Percentiles rank a stretch among this genome's conserved stretches.
Conservation (phyloP, 2,888 invertebrate genomes). For the Trachelus iudaicus region DNA sequence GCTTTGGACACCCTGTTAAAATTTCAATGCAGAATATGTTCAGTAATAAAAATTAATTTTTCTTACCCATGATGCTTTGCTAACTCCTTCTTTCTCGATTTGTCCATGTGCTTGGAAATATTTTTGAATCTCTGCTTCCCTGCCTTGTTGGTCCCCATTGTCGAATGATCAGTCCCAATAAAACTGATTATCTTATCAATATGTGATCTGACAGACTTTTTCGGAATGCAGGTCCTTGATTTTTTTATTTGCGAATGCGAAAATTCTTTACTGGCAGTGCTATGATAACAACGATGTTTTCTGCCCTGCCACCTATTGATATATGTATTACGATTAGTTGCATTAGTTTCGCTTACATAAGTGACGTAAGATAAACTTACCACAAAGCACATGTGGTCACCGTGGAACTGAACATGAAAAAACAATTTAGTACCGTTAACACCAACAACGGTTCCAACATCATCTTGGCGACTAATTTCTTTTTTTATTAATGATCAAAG, state of each 20-base stretch:
- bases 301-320: slow-evolving; percentile 44
- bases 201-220: not conserved
- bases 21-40: not conserved
- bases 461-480: slow-evolving; percentile 7
- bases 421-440: slow-evolving; percentile 47
- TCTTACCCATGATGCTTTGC: slow-evolving; percentile 11
- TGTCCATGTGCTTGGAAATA: slow-evolving; percentile 3
- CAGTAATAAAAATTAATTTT: not conserved
- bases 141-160: slow-evolving; percentile 5
- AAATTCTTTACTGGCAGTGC: not conserved
- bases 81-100: slow-evolving; percentile 13
- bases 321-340: not conserved
- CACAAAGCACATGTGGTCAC: slow-evolving; percentile 49
- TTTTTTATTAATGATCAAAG: not conserved
- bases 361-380: slow-evolving; percentile 25
- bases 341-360: not conserved
- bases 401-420: slow-evolving; percentile 51
- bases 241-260: slow-evolving; percentile 17
- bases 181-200: not conserved
- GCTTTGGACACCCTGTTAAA: not conserved
- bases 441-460: slow-evolving; percentile 47
- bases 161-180: not conserved
- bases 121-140: slow-evolving; percentile 15
- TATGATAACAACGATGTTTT: slow-evolving; percentile 31
- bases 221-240: slow-evolving; percentile 20